Percentiles rank a stretch among this genome's conserved stretches.
Conservation (phyloP, 1,140 invertebrate genomes). For the Drosophila sturtevanti region DNA sequence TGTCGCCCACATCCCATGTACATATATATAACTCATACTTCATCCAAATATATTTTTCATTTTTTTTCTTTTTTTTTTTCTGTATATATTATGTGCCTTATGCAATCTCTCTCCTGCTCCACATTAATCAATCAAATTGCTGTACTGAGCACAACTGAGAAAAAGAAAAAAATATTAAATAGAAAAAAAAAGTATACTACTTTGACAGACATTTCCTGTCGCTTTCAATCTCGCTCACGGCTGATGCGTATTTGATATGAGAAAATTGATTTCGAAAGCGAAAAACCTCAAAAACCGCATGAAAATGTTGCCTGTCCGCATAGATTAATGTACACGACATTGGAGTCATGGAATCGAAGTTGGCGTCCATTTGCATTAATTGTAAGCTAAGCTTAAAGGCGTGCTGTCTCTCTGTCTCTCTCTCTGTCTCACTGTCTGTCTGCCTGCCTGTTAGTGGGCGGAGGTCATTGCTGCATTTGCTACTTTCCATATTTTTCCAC, state of each 20-base stretch:
- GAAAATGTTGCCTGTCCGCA: conserved; percentile 49
- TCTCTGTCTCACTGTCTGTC: background rate
- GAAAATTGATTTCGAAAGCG: conserved; percentile 76
- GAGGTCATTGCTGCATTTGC: conserved; percentile 27
- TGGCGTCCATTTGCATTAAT: conserved; percentile 25
- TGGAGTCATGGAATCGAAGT: background rate
- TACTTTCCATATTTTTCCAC: conserved; percentile 41
- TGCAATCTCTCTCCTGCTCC: conserved; percentile 62
- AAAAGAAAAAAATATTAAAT: background rate
- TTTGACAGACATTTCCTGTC: conserved; percentile 75
- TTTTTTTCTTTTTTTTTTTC: background rate
- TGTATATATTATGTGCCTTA: conserved; percentile 37
- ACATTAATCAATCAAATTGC: conserved; percentile 61
- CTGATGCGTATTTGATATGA: conserved; percentile 60
- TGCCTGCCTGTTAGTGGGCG: conserved; percentile 21
- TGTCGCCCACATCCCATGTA: conserved; percentile 34
- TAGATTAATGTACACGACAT: conserved; percentile 50
- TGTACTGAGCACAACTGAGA: background rate
- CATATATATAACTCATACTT: background rate
- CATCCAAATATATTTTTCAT: background rate
- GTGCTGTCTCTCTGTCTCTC: background rate
- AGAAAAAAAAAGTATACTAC: conserved; percentile 30
- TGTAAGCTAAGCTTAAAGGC: conserved; percentile 5
- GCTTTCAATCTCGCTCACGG: conserved; percentile 38
- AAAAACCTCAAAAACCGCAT: conserved; percentile 58